Conservation (phyloP, 2,888 invertebrate species). For the Idaea dimidiata region DNA sequence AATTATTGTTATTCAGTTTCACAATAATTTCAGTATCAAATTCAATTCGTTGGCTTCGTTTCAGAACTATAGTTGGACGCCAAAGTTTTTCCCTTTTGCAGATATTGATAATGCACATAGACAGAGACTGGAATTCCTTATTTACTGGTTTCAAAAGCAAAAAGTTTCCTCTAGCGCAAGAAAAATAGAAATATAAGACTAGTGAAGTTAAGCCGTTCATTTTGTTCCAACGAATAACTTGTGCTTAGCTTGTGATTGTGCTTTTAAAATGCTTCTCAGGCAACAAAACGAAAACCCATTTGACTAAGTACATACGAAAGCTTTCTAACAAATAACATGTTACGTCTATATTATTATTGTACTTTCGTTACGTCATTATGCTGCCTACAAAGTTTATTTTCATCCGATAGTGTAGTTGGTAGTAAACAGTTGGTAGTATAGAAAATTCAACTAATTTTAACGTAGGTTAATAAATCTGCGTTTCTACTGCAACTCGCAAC, state of each 20-base stretch:
- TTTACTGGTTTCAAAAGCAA: conserved; percentile 3
- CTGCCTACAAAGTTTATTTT: not conserved
- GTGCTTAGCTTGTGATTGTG: not conserved
- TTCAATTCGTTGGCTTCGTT: conserved; percentile 15
- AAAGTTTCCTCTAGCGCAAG: not conserved
- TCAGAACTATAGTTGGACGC: conserved; percentile 32
- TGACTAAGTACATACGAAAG: not conserved
- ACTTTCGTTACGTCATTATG: not conserved
- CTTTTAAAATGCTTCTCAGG: not conserved
- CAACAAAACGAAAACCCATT: not conserved
- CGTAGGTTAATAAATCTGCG: no score
- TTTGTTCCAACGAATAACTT: not conserved
- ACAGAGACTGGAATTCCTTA: conserved; percentile 20
- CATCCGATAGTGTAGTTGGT: no score
- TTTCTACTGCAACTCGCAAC: no score
- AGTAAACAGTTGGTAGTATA: no score
- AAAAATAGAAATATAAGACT: not conserved
- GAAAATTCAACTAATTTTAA: no score
- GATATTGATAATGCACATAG: conserved; percentile 32
- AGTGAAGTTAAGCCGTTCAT: not conserved
- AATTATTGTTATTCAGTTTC: conserved; percentile 21
- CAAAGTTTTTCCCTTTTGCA: conserved; percentile 24
- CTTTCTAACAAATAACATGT: not conserved
- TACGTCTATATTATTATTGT: not conserved
- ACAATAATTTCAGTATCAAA: conserved; percentile 28